A percentile compares a stretch with the other conserved stretches of the same genome.
Evolutionary conservation across 2,113 vertebrate species (phyloP).

Genomic region (Nannospalax galili): DNA sequence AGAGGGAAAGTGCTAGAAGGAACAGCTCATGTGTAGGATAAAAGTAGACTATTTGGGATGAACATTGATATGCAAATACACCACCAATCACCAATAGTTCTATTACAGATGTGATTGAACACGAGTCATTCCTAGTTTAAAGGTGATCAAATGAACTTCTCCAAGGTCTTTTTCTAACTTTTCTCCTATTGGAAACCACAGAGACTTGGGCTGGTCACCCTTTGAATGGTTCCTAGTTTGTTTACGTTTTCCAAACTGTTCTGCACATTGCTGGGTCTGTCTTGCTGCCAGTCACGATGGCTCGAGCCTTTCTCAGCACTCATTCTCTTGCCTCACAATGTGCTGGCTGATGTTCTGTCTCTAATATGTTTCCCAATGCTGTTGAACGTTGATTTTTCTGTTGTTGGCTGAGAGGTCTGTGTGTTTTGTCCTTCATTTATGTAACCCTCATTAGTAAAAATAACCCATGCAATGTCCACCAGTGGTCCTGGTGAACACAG

Average conservation of each 20-base stretch:
- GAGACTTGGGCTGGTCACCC: neutral
- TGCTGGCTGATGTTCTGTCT: neutral
- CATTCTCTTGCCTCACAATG: neutral
- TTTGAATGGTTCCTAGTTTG: neutral
- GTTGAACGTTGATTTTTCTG: neutral
- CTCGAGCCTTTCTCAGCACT: neutral
- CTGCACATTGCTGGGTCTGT: neutral
- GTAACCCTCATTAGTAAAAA: neutral
- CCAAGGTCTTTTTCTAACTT: neutral
- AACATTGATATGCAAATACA: neutral
- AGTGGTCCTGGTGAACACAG: neutral
- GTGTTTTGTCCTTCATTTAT: conserved; percentile 13
- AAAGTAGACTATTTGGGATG: neutral
- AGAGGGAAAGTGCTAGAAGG: neutral
- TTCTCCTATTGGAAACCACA: neutral
- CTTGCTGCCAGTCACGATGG: neutral
- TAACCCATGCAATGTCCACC: neutral
- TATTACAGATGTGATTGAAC: neutral
- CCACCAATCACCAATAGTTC: neutral
- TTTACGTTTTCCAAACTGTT: neutral
- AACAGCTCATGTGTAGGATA: neutral
- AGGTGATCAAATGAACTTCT: neutral
- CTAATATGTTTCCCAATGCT: neutral
- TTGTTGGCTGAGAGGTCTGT: conserved; percentile 5
- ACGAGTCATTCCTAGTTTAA: neutral